Base-by-base conservation (phyloP, 2,797 vertebrate genomes). In the Pseudochaenichthys georgianus region DNA sequence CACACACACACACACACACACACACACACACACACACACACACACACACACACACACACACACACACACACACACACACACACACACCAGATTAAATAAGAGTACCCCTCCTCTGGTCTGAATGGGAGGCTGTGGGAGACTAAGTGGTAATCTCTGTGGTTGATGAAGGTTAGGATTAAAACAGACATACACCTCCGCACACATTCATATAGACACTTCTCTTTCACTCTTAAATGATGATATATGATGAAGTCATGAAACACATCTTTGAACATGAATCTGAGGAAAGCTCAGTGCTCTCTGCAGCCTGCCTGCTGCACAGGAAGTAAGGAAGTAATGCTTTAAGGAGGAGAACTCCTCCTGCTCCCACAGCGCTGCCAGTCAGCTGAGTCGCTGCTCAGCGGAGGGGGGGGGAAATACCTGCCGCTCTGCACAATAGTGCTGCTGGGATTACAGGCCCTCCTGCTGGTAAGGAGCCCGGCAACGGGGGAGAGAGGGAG, bases 391-490 rank as follows among this genome's bases (percentile, higher is more conserved):
- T 91, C 78, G 80, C 88, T 91, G 91, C 92, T 93, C 91, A 81
- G 93, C 38, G 86, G 93, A 91, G 87, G 88, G 81, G 91, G n/a
- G 92, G 84, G 94, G 94, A 96, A 96, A 94, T 95, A 87, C 94
- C 90, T 95, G 95, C 93, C 93, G 90, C 89, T 96, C 93, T 91
- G 94, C 96, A 96, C 96, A 96, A 96, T 96, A 90, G 91, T 93
- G 89, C 93, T 93, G 93, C 94, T 91, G 94, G 91, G 92, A 93
- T 95, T 94, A 90, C 88, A 86, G 89, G 89, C 89, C 94, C 96
- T 95, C 91, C 95, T 78, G 88, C 90, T 95, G 94, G 93, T 87
- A 92, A 95, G 94, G 94, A 95, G 94, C 94, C 83, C 84, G 86
- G 95, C 95, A 94, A 75, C 85, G 43, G 21, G 45, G 41, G 17